A percentile compares a stretch with the other conserved stretches of the same genome.
phyloP scores from a whole-genome alignment of 2,888 invertebrate genomes.

The Adelphocoris suturalis region DNA sequence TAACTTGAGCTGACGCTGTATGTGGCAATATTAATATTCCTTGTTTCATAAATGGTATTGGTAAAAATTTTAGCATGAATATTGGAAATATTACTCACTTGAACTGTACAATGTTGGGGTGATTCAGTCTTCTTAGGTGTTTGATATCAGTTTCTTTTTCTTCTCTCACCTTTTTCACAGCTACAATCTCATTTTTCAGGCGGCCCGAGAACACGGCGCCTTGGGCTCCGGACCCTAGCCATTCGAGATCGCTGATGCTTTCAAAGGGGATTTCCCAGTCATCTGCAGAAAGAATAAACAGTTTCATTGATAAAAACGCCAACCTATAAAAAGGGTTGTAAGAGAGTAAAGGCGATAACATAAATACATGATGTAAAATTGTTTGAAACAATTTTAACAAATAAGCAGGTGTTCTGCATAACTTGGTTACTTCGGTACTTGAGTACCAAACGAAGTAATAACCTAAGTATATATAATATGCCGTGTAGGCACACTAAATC shows the following conservation, averaged over 20 bases:
- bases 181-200: constrained; percentile 90
- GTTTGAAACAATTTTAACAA: background rate
- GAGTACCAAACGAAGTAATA: no score
- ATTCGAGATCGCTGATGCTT: constrained; percentile 91
- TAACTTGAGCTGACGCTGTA: no score
- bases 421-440: no score
- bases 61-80: no score
- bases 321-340: no score
- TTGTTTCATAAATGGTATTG: no score
- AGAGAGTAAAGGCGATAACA: no score
- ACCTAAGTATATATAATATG: no score
- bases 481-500: no score
- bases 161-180: constrained; percentile 97
- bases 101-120: constrained; percentile 96
- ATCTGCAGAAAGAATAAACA: constrained; percentile 81
- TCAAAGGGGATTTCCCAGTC: constrained; percentile 98
- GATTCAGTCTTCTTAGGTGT: constrained; percentile 93
- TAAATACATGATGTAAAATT: no score
- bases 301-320: no score
- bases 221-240: constrained; percentile 97
- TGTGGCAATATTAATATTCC: no score
- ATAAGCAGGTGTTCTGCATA: background rate
- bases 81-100: constrained; percentile 79
- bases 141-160: constrained; percentile 95
- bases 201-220: constrained; percentile 96